phyloP scores from a whole-genome alignment of 2,888 invertebrate species.

The Galeruca laticollis region DNA sequence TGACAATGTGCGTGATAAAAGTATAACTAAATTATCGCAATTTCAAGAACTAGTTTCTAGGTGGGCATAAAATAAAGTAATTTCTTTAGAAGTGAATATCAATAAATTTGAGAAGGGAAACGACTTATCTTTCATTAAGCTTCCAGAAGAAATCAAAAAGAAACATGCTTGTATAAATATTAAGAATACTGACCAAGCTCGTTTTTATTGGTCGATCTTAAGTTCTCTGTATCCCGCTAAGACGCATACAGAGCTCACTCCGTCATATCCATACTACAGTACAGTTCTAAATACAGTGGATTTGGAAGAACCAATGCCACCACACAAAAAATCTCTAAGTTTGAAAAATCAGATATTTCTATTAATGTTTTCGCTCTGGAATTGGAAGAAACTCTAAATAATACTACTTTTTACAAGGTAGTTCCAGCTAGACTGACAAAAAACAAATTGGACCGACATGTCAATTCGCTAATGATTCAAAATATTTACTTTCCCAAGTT shows the following conservation, averaged over 20 bases:
- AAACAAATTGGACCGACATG: constrained; percentile 26
- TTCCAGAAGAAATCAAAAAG: constrained; percentile 43
- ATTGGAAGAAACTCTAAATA: constrained; percentile 7
- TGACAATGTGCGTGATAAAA: constrained; percentile 36
- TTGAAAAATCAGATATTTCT: constrained; percentile 49
- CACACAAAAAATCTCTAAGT: constrained; percentile 44
- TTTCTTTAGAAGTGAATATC: constrained; percentile 48
- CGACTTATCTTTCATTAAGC: constrained; percentile 47
- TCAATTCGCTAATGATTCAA: constrained; percentile 45
- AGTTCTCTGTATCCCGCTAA: constrained; percentile 46
- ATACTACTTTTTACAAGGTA: constrained; percentile 13
- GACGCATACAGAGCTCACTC: constrained; percentile 33
- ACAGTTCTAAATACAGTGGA: constrained; percentile 44
- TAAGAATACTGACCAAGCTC: constrained; percentile 47
- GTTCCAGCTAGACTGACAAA: constrained; percentile 21
- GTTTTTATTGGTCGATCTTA: constrained; percentile 52
- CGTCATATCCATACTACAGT: constrained; percentile 46
- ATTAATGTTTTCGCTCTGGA: constrained; percentile 45
- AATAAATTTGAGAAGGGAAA: constrained; percentile 46
- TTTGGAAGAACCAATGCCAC: constrained; percentile 44
- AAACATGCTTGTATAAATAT: constrained; percentile 51
- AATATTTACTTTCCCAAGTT: constrained; percentile 27
- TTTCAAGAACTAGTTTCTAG: constrained; percentile 52
- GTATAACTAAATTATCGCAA: constrained; percentile 47
- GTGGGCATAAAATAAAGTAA: constrained; percentile 44